These are phyloP conservation scores for Babyrousa celebensis DNA, from an alignment of 2,797 vertebrate species.

Conservation along the genomic window DNA sequence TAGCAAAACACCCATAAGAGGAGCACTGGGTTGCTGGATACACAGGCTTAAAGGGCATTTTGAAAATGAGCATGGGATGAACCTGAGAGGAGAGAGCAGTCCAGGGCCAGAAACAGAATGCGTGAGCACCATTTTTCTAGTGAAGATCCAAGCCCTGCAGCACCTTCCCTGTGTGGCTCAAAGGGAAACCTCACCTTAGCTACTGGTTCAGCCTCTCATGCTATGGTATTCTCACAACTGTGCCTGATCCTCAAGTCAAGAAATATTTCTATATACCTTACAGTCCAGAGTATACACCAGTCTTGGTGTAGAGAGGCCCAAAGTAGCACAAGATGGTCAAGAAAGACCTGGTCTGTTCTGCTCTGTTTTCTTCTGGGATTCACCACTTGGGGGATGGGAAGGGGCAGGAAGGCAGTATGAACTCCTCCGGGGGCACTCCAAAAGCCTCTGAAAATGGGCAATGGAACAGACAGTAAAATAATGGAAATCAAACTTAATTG, in stretches of 20 bases:
- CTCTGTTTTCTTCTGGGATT: neutral
- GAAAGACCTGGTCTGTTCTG: neutral
- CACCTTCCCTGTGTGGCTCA: neutral
- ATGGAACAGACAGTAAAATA: no score
- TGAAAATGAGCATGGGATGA: neutral
- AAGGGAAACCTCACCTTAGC: neutral
- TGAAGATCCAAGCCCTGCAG: rapidly evolving
- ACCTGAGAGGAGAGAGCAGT: neutral
- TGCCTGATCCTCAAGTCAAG: neutral
- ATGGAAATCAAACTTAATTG: no score
- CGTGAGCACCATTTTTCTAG: neutral
- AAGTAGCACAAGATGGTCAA: neutral
- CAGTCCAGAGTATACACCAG: neutral
- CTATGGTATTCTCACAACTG: neutral
- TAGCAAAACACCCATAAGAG: neutral
- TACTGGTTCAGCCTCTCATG: neutral
- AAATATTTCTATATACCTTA: neutral
- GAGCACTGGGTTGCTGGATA: neutral
- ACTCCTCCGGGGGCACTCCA: neutral
- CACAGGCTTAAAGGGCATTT: neutral
- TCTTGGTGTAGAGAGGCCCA: neutral
- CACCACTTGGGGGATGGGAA: rapidly evolving
- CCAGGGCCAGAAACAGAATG: neutral
- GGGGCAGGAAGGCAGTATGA: neutral
- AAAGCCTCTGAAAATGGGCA: neutral